Evolutionary conservation across 2,797 vertebrate genomes (phyloP), one percentile per base, ranked within the genome.

Genomic region (Selene dorsalis): DNA sequence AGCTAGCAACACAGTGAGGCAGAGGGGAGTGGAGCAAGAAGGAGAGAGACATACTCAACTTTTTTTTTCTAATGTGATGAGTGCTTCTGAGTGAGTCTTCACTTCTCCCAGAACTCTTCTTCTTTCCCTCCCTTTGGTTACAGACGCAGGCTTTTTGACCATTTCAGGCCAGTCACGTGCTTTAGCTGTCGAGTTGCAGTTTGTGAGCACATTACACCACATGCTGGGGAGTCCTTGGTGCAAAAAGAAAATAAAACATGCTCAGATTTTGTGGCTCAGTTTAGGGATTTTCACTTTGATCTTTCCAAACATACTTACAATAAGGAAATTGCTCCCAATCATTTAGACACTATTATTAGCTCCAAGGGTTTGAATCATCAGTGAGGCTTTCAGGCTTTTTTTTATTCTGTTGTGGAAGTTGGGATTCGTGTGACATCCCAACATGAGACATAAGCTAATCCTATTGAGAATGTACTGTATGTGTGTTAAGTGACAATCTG

Each of bases 391-490:
- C 69, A 67, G 59, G 69, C 82, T 87, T 85, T 87, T 79, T 61
- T 87, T 70, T 69, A 77, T 77, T 87, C 84, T 89, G 73, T 91
- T 93, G 86, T 90, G 87, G 84, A 92, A 84, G 84, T 86, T 85
- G 92, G 92, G 91, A 89, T 89, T 90, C 87, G 76, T 86, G 77
- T 92, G 87, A 91, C 65, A 88, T 90, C 89, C 88, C 85, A 41
- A 48, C 85, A 84, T 39, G 57, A 90, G 85, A 93, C 86, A 93
- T 92, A 94, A 94, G 93, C 91, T 93, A 93, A 92, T 92, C 89
- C 85, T 89, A 78, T 89, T 91, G 80, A 91, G 91, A 93, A 93
- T 94, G 92, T 94, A 93, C 91, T 94, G 92, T 93, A 92, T 91
- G 92, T 91, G 87, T 94, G 89, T 91, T 89, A 92, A 90, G 86